A percentile compares a stretch with the other conserved stretches of the same genome.
Conservation (phyloP, 2,888 invertebrate genomes). For the Eilema sororculum region DNA sequence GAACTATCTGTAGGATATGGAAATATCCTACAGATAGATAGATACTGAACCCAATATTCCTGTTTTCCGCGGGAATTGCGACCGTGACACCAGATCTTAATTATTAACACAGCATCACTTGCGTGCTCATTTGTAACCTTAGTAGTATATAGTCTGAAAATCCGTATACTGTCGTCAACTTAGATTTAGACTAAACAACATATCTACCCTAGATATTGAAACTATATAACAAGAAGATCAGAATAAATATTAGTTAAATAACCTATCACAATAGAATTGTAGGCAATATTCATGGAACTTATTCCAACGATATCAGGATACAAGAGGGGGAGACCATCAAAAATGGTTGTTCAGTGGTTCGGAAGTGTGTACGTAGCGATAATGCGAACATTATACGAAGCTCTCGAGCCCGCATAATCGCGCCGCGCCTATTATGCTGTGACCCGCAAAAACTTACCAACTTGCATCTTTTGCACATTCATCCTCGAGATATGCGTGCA, state of each 20-base stretch:
- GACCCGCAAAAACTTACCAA: slow-evolving; percentile 78
- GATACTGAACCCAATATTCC: not conserved
- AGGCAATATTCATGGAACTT: slow-evolving; percentile 48
- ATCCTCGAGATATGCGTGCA: slow-evolving; percentile 54
- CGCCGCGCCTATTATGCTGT: slow-evolving; percentile 64
- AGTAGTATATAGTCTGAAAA: not conserved
- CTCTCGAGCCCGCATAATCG: slow-evolving; percentile 82
- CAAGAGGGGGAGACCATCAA: slow-evolving; percentile 53
- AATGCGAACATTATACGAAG: slow-evolving; percentile 84
- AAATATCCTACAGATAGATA: no score
- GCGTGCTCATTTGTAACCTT: not conserved
- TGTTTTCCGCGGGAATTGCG: not conserved
- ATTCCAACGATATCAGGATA: slow-evolving; percentile 34
- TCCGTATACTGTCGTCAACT: not conserved
- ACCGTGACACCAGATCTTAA: no score
- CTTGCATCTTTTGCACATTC: slow-evolving; percentile 76
- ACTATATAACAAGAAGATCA: not conserved
- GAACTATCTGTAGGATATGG: not conserved
- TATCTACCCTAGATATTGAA: not conserved
- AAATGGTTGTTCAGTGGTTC: slow-evolving; percentile 69
- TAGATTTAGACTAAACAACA: not conserved
- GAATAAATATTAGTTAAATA: slow-evolving; percentile 21
- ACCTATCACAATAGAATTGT: slow-evolving; percentile 33
- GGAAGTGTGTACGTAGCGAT: slow-evolving; percentile 78
- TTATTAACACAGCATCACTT: no score